Percentiles rank a stretch among this genome's conserved stretches.
Conservation (phyloP, 2,888 invertebrate genomes). For the Iselma pallidipennis region DNA sequence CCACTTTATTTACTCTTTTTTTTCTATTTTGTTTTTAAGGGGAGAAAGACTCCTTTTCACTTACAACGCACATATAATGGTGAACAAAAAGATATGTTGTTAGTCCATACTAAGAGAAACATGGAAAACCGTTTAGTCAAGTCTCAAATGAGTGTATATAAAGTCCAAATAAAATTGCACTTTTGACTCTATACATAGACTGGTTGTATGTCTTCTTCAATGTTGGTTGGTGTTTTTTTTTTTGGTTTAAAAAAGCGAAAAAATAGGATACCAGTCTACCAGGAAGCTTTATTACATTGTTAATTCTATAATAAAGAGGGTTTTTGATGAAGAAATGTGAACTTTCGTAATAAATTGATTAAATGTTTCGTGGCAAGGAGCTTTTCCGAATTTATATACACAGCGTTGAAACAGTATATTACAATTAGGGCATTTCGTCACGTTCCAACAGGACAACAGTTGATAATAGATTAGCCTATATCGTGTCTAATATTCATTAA, state of each 20-base stretch:
- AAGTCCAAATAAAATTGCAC: conserved; percentile 23
- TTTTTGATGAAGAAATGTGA: background rate
- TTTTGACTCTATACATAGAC: conserved; percentile 1
- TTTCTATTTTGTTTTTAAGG: background rate
- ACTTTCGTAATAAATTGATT: conserved; percentile 21
- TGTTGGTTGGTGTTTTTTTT: background rate
- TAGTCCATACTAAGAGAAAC: conserved; percentile 32
- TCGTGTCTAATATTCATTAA: conserved; percentile 17
- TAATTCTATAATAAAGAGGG: background rate
- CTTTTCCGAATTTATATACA: background rate
- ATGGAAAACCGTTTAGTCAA: conserved; percentile 37
- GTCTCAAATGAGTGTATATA: conserved; percentile 22
- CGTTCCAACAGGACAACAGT: conserved; percentile 6
- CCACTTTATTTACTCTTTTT: conserved; percentile 11
- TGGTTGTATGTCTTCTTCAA: background rate
- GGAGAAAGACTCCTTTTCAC: conserved; percentile 20
- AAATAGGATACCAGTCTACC: background rate
- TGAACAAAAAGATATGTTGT: conserved; percentile 38
- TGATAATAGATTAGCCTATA: conserved; percentile 16
- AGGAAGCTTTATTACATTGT: background rate
- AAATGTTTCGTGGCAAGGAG: conserved; percentile 11
- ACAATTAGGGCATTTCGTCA: conserved; percentile 20
- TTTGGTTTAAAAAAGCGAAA: background rate
- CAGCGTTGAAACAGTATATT: conserved; percentile 7
- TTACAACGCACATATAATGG: conserved; percentile 31